Base-by-base conservation (phyloP, 2,797 vertebrate genomes). In the Acomys russatus region DNA sequence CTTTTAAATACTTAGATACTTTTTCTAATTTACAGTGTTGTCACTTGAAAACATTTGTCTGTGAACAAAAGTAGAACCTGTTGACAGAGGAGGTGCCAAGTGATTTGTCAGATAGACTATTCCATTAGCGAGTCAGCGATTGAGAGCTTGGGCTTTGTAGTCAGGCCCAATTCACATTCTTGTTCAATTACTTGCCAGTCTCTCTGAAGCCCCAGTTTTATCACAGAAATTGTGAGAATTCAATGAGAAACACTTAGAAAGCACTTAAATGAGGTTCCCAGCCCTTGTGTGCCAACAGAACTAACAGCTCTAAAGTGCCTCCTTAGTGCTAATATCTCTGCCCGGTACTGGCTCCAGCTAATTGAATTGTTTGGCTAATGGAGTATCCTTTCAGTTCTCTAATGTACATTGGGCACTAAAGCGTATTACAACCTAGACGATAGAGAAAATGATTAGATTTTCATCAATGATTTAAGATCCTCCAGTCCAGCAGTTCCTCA, bases 381-480 rank as follows among this genome's bases (percentile, higher is more conserved):
- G 95, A 97, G 51, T 70, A 94, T 92, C 90, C 77, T 97, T 97
- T 96, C 88, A 92, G 94, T 96, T 96, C 96, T 95, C 93, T 96
- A 20, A 96, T 94, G 64, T 96, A 30, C 96, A 86, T 93, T 64
- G 71, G 80, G 93, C 82, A 94, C 88, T 97, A 95, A 63, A 95
- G 68, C 54, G n/a, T n/a, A 96, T 97, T 97, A 91, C 84, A 59
- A 90, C 70, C 80, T 93, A 92, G 68, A 96, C 64, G 93, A 35
- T 56, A 90, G 90, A 93, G 89, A 88, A 96, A 89, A 96, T 35
- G 70, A 91, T 77, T 97, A 88, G 22, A 88, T 95, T 97, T 94
- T 96, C 95, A 97, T 98, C 88, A 96, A 64, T 97, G 88, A 98
- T 97, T 97, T 96, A 97, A 96, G 90, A 97, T 83, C 12, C 70